Evolutionary conservation across 2,888 invertebrate species (phyloP).

Genomic region (Chloroclysta siterata): DNA sequence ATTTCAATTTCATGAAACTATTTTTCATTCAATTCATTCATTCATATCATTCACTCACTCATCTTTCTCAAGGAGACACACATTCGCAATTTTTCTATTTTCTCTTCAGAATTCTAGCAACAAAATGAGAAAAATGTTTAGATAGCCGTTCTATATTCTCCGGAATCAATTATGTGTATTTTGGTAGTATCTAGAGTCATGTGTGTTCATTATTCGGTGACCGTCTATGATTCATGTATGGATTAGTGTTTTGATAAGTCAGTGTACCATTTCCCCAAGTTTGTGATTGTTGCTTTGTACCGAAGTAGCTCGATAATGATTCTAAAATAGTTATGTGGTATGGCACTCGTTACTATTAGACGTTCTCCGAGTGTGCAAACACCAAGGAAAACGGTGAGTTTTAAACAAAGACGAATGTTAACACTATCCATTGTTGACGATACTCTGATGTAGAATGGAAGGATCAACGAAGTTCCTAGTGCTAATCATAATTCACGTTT

Average conservation of each 20-base stretch:
- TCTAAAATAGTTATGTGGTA: slow-evolving; percentile 78
- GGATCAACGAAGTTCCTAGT: slow-evolving; percentile 30
- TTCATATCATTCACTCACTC: slow-evolving; percentile 25
- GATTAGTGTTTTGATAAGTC: slow-evolving; percentile 71
- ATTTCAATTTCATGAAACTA: too few species aligned
- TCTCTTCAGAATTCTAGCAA: slow-evolving; percentile 44
- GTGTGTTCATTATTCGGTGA: slow-evolving; percentile 50
- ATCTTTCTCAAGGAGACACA: slow-evolving; percentile 33
- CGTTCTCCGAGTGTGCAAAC: slow-evolving; percentile 83
- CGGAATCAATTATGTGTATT: slow-evolving; percentile 43
- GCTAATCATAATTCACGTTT: not conserved
- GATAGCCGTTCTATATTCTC: slow-evolving; percentile 44
- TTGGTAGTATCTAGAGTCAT: slow-evolving; percentile 49
- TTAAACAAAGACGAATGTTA: slow-evolving; percentile 41
- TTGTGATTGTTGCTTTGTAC: slow-evolving; percentile 72
- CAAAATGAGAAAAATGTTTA: slow-evolving; percentile 46
- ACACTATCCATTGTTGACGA: slow-evolving; percentile 42
- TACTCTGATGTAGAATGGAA: slow-evolving; percentile 42
- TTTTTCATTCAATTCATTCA: too few species aligned
- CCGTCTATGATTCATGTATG: slow-evolving; percentile 64
- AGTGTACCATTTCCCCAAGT: slow-evolving; percentile 67
- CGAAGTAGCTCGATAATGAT: slow-evolving; percentile 69
- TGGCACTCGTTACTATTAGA: slow-evolving; percentile 83
- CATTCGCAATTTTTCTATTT: slow-evolving; percentile 44
- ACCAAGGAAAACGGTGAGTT: slow-evolving; percentile 81